Evolutionary conservation across 1,140 invertebrate genomes (phyloP).

Genomic region (Philopotamus ludificatus): DNA sequence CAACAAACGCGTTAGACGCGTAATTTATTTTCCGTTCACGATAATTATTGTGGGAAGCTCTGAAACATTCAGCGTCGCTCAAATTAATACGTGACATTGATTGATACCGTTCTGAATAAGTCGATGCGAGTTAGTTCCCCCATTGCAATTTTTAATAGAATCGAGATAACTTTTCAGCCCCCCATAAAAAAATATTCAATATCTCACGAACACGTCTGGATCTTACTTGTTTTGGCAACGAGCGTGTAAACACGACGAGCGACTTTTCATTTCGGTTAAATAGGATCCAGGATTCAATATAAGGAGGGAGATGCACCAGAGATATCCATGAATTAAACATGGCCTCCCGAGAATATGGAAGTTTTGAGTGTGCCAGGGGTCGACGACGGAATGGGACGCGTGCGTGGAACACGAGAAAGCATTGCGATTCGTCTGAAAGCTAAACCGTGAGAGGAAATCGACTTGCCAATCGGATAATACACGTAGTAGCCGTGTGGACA

Average conservation of each 20-base stretch:
- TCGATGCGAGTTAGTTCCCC: no score
- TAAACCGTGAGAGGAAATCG: constrained; percentile 33
- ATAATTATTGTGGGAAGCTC: no score
- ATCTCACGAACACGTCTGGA: no score
- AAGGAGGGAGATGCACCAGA: constrained; percentile 2
- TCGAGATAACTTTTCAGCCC: no score
- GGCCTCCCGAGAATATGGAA: constrained; percentile 27
- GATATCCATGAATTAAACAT: constrained; percentile 40
- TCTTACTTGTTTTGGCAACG: constrained; percentile 12
- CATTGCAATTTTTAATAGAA: no score
- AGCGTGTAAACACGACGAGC: constrained; percentile 36
- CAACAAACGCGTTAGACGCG: no score
- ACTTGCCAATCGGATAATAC: constrained; percentile 40
- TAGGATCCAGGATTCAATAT: constrained; percentile 39
- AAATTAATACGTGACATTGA: no score
- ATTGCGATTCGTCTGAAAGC: constrained; percentile 9
- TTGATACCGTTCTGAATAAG: no score
- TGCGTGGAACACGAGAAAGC: constrained; percentile 8
- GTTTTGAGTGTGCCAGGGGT: not conserved
- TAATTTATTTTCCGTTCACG: no score
- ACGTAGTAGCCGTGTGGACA: constrained; percentile 19
- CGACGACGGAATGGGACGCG: not conserved
- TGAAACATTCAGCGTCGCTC: no score
- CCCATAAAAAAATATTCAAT: no score
- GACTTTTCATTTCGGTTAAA: constrained; percentile 41